phyloP scores from a whole-genome alignment of 2,888 invertebrate genomes.

The Acleris laterana region DNA sequence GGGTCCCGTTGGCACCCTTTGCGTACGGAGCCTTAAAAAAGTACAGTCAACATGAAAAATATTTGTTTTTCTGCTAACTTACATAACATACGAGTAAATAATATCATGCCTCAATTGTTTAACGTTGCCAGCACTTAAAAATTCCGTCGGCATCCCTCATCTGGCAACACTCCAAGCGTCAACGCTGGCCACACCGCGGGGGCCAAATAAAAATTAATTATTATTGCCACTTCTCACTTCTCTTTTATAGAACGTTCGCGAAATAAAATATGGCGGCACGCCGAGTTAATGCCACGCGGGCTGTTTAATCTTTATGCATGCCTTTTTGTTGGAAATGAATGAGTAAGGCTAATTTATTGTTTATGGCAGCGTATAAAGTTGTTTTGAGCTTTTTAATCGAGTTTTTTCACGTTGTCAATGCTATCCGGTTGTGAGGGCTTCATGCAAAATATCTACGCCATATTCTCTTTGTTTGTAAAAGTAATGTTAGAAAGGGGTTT shows the following conservation, averaged over 20 bases:
- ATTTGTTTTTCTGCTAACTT: too few relatives aligned
- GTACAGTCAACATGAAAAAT: too few relatives aligned
- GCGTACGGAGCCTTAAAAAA: too few relatives aligned
- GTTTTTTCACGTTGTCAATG: conserved; percentile 8
- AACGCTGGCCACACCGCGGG: conserved; percentile 30
- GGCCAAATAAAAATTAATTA: conserved; percentile 47
- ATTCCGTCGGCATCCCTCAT: conserved; percentile 41
- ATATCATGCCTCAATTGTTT: conserved; percentile 25
- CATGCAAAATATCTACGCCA: too few relatives aligned
- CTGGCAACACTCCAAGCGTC: conserved; percentile 46
- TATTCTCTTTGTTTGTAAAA: too few relatives aligned
- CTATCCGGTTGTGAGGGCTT: background rate
- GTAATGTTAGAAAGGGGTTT: too few relatives aligned
- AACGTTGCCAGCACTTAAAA: conserved; percentile 42
- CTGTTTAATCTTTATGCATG: conserved; percentile 37
- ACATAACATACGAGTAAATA: too few relatives aligned
- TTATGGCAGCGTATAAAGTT: conserved; percentile 22
- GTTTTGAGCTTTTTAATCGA: conserved; percentile 21
- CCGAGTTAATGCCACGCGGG: conserved; percentile 30
- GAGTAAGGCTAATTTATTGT: conserved; percentile 33
- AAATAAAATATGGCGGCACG: conserved; percentile 38
- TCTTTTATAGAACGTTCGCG: conserved; percentile 39
- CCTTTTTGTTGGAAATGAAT: conserved; percentile 30
- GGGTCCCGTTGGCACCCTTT: too few relatives aligned
- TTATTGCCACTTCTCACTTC: conserved; percentile 42